Evolutionary conservation across 37 sponge, comb jelly and placozoan genomes (phyloP).

Genomic region (Aplysina aerophoba): DNA sequence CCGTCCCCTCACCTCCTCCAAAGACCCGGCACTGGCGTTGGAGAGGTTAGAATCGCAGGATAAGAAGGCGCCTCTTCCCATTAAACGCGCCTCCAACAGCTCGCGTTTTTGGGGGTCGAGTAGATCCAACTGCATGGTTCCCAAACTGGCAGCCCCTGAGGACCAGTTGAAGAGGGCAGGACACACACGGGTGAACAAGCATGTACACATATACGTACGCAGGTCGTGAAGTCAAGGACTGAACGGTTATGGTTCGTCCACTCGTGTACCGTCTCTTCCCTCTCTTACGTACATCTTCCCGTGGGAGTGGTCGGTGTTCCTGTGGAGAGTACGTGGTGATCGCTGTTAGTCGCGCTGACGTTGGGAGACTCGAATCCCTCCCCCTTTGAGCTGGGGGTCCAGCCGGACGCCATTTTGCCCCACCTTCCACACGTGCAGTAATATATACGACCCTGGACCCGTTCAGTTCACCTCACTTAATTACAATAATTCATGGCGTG

Average conservation of each 20-base stretch:
- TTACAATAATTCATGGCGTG: no score
- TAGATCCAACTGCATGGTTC: slow-evolving; percentile 25
- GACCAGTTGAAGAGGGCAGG: no score
- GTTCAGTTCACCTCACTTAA: no score
- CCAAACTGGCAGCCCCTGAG: no score
- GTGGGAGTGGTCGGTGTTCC: slow-evolving; percentile 8
- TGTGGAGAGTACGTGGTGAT: no score
- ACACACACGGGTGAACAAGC: no score
- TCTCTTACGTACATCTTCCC: slow-evolving; percentile 21
- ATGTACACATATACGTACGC: neutral
- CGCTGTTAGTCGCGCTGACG: no score
- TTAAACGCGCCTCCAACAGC: slow-evolving; percentile 82
- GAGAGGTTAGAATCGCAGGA: slow-evolving; percentile 15
- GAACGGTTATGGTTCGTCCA: no score
- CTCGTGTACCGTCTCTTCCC: no score
- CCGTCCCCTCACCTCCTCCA: slow-evolving; percentile 9
- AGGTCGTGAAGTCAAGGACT: neutral
- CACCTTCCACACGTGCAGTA: no score
- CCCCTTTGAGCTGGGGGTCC: neutral
- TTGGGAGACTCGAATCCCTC: no score
- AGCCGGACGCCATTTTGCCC: neutral
- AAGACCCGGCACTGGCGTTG: neutral
- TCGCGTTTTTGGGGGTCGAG: slow-evolving; percentile 87
- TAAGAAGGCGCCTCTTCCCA: slow-evolving; percentile 33
- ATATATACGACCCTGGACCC: no score